A percentile compares a stretch with the other conserved stretches of the same genome.
Evolutionary conservation across 2,888 invertebrate genomes (phyloP).

Genomic region (Dryobota labecula): DNA sequence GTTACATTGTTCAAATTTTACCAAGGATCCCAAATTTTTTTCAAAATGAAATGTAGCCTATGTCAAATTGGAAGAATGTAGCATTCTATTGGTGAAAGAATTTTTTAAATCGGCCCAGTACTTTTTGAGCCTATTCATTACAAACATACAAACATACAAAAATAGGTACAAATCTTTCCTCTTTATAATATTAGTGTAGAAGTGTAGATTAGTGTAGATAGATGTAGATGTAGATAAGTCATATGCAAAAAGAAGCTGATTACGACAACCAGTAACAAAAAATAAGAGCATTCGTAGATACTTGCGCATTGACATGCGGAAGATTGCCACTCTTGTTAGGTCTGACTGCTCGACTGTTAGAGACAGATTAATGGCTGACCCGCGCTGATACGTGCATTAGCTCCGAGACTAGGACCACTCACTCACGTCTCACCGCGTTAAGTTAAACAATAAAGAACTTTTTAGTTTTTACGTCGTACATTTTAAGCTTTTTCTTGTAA

Average conservation of each 20-base stretch:
- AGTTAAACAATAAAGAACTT: neutral
- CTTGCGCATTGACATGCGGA: constrained; percentile 29
- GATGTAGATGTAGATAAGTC: no score
- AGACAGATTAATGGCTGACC: constrained; percentile 31
- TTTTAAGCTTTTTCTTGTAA: neutral
- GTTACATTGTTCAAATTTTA: no score
- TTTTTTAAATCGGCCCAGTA: no score
- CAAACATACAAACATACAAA: no score
- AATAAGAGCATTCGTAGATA: constrained; percentile 12
- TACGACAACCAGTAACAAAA: constrained; percentile 6
- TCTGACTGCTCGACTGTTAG: constrained; percentile 15
- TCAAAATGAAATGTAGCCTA: no score
- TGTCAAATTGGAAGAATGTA: no score
- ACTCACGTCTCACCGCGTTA: constrained; percentile 19
- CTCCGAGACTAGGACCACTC: constrained; percentile 15
- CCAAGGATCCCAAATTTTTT: no score
- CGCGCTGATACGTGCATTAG: constrained; percentile 5
- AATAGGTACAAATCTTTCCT: no score
- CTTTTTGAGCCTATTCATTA: no score
- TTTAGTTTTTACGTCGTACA: neutral
- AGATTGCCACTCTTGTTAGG: constrained; percentile 30
- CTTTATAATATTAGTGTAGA: no score
- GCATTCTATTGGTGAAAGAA: no score
- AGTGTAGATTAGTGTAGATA: no score
- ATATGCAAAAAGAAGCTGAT: neutral